Base-by-base conservation (phyloP, 2,797 vertebrate genomes). In the Chloroceryle inda region DNA sequence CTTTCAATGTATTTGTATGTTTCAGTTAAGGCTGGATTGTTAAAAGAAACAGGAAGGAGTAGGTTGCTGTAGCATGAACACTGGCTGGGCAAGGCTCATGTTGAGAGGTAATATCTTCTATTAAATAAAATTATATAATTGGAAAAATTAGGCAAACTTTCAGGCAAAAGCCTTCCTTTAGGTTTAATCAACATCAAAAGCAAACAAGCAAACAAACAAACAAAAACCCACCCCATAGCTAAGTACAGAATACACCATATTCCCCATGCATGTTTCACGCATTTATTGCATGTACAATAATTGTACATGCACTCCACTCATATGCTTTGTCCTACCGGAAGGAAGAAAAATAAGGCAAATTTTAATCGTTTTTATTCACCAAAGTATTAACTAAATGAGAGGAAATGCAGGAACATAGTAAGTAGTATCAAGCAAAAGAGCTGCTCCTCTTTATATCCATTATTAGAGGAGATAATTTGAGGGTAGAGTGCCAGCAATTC, bases 391-490 rank as follows among this genome's bases (percentile, higher is more conserved):
- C 5, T 80, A 93, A 75, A 81, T 29, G 31, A 75, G 18, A 76
- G 33, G 26, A 91, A 83, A 74, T 49, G 15, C 42, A 88, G 23
- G 12, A 90, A 72, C 40, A 33, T 42, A 22, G 22, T 27, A 72
- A 40, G 7, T 13, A 76, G 2, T 33, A 47, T 56, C 47, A 82
- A 67, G 24, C 16, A 79, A 87, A 92, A 92, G 21, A 75, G 3
- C 14, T 72, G 17, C 31, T 71, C 35, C 31, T 85, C 37, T 74
- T 94, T 89, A 37, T 23, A 67, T 63, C 33, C 44, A 42, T 47
- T 81, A 73, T 73, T 77, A 92, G 75, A 80, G 31, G 20, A 91
- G 20, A 49, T 92, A 95, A 95, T 91, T 89, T 91, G 45, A 89
- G 38, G 40, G 42, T 88, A 82, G 72, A 92, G 18, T 37, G 29